These are phyloP conservation scores for Eubasilissa regina DNA, from an alignment of 1,140 invertebrate species.

Conservation along the genomic window DNA sequence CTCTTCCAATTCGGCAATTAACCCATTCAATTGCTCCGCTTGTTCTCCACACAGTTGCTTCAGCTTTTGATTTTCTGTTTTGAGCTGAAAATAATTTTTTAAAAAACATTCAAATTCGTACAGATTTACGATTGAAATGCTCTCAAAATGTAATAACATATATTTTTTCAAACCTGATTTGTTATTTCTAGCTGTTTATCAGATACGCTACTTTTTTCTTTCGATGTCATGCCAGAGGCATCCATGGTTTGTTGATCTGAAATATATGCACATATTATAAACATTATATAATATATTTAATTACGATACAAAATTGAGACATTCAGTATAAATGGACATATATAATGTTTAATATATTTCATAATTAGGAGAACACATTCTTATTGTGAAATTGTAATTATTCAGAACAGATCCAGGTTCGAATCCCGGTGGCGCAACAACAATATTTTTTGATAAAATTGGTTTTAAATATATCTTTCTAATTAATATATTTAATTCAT, in stretches of 20 bases:
- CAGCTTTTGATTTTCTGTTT: constrained; percentile 51
- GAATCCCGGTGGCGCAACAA: no score
- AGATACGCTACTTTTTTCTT: constrained; percentile 22
- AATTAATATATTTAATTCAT: no score
- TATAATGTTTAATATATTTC: not conserved
- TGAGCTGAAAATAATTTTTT: constrained; percentile 52
- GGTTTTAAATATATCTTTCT: no score
- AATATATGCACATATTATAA: constrained; percentile 6
- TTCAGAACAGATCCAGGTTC: no score
- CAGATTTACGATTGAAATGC: not conserved
- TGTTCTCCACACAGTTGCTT: constrained; percentile 48
- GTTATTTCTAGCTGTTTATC: constrained; percentile 36
- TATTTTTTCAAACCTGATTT: constrained; percentile 30
- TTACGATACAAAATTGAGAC: not conserved
- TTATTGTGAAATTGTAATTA: no score
- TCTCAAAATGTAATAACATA: not conserved
- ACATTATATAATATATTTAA: not conserved
- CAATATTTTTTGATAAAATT: no score
- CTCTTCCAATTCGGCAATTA: constrained; percentile 53
- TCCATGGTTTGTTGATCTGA: constrained; percentile 38
- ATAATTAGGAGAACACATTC: no score
- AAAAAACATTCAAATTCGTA: constrained; percentile 16
- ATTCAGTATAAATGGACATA: not conserved
- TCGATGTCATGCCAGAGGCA: constrained; percentile 28
- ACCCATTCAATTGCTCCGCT: constrained; percentile 29